Conservation (phyloP, 2,888 invertebrate genomes). For the Tetragnatha montana region DNA sequence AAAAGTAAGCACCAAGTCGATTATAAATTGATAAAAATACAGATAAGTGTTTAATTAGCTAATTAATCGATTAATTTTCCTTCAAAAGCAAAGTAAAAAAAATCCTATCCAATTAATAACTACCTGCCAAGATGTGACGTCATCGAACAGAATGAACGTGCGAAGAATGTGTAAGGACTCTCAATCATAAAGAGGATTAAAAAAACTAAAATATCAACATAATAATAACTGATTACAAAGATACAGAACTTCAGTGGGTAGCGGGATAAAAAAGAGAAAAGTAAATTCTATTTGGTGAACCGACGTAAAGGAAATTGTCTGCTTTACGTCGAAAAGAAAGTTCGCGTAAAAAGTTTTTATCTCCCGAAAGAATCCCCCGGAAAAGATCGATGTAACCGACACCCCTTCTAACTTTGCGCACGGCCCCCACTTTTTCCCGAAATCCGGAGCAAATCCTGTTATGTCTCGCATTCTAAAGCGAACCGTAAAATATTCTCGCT, state of each 20-base stretch:
- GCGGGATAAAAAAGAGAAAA: too few relatives aligned
- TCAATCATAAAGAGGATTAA: not conserved
- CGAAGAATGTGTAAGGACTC: not conserved
- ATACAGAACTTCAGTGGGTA: too few relatives aligned
- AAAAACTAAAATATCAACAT: not conserved
- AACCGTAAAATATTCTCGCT: slow-evolving; percentile 43
- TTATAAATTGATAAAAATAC: too few relatives aligned
- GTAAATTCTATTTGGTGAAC: too few relatives aligned
- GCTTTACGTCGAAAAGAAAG: not conserved
- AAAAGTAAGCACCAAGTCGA: too few relatives aligned
- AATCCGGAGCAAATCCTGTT: slow-evolving; percentile 54
- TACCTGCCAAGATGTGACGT: too few relatives aligned
- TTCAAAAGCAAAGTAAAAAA: not conserved
- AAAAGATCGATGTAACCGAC: not conserved
- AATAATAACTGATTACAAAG: too few relatives aligned
- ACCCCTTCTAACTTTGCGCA: not conserved
- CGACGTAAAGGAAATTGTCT: too few relatives aligned
- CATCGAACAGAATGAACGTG: not conserved
- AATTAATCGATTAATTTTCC: not conserved
- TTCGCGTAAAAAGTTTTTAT: not conserved
- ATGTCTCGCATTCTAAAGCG: slow-evolving; percentile 48
- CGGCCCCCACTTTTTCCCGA: slow-evolving; percentile 12
- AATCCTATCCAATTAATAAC: too few relatives aligned
- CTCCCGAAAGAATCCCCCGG: not conserved
- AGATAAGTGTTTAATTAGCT: not conserved